Percentiles rank a stretch among this genome's conserved stretches.
Evolutionary conservation across 2,888 invertebrate genomes (phyloP).

Genomic region (Unio delphinus): DNA sequence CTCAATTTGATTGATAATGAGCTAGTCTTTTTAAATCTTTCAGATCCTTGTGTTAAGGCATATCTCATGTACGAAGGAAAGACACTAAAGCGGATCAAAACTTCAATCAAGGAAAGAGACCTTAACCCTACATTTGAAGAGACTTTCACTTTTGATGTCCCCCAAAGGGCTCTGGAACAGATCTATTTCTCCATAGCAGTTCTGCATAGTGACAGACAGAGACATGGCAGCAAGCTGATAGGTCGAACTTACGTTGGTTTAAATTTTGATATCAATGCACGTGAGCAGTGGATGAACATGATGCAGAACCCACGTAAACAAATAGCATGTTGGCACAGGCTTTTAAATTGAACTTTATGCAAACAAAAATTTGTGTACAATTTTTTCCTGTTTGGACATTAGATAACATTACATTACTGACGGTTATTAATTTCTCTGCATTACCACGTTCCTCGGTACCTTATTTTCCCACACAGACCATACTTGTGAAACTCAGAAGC

Average conservation of each 20-base stretch:
- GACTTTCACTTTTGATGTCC: conserved; percentile 61
- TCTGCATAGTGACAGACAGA: conserved; percentile 43
- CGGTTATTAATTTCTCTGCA: too few relatives aligned
- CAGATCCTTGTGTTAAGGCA: conserved; percentile 56
- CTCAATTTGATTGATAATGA: not conserved
- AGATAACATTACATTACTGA: too few relatives aligned
- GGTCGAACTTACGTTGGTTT: conserved; percentile 59
- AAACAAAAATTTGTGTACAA: too few relatives aligned
- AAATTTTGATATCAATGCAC: conserved; percentile 49
- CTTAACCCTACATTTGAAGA: conserved; percentile 58
- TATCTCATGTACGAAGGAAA: conserved; percentile 60
- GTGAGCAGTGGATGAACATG: conserved; percentile 61
- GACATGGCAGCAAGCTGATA: conserved; percentile 41
- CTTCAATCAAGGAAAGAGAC: conserved; percentile 40
- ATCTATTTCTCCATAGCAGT: conserved; percentile 56
- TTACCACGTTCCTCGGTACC: too few relatives aligned
- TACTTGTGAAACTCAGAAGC: too few relatives aligned
- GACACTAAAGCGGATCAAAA: conserved; percentile 57
- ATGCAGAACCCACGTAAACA: conserved; percentile 57
- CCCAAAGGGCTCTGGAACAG: conserved; percentile 51
- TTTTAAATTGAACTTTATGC: conserved; percentile 10
- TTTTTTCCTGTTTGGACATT: too few relatives aligned
- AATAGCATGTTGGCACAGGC: conserved; percentile 54
- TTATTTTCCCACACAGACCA: too few relatives aligned
- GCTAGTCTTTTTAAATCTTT: conserved; percentile 3